A percentile compares a stretch with the other conserved stretches of the same genome.
phyloP scores from a whole-genome alignment of 2,888 invertebrate genomes.

The Drosophila tanythrix region DNA sequence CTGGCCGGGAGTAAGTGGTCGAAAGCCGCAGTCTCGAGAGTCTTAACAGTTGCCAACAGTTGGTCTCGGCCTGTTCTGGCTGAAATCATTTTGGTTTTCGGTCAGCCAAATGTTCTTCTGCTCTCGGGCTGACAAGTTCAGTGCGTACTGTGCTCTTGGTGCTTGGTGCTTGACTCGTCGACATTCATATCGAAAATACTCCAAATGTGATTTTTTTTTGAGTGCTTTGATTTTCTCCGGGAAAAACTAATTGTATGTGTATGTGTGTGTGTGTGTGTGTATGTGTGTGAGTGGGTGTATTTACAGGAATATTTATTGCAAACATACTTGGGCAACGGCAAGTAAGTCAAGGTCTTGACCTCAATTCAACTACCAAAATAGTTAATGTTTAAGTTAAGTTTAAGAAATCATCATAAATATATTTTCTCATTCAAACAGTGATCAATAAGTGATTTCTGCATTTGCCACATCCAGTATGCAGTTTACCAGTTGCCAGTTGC shows the following conservation, averaged over 20 bases:
- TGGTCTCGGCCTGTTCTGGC: conserved; percentile 31
- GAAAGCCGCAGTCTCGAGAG: conserved; percentile 1
- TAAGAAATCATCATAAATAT: background rate
- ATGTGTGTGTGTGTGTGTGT: background rate
- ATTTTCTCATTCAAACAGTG: background rate
- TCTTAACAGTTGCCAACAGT: background rate
- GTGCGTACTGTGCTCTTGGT: conserved; percentile 10
- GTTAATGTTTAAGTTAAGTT: background rate
- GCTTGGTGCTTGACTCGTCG: background rate
- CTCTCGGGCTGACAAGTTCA: conserved; percentile 72
- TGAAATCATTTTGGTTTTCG: conserved; percentile 21
- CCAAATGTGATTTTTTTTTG: background rate
- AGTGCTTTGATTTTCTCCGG: background rate
- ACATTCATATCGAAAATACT: too few relatives aligned
- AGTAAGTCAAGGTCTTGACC: conserved; percentile 22
- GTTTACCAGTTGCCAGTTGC: conserved; percentile 5
- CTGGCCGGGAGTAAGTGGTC: conserved; percentile 38
- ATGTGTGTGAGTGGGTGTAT: background rate
- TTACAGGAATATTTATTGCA: background rate
- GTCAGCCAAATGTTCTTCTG: conserved; percentile 72
- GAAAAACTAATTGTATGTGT: background rate
- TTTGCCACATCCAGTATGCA: conserved; percentile 36
- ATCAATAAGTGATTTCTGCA: background rate
- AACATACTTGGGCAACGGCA: background rate
- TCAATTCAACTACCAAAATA: background rate